These are phyloP conservation scores for Drosophila tsacasi DNA, from an alignment of 1,140 invertebrate species.

Conservation along the genomic window DNA sequence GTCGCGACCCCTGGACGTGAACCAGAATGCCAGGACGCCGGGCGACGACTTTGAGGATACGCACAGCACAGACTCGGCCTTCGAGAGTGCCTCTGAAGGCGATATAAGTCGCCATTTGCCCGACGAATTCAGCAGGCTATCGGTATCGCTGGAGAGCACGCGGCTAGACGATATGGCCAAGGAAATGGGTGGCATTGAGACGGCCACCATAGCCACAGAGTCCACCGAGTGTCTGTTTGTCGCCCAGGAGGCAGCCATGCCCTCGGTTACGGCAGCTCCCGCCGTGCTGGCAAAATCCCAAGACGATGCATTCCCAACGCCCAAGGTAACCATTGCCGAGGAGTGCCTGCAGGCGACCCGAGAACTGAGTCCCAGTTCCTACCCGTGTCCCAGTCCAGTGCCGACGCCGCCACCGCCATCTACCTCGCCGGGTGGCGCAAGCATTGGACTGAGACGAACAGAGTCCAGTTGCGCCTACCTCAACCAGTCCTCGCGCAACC, in stretches of 20 bases:
- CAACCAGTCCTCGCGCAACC: conserved; percentile 78
- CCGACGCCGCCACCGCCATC: conserved; percentile 79
- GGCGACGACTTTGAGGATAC: conserved; percentile 80
- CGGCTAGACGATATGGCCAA: conserved; percentile 72
- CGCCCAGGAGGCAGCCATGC: conserved; percentile 51
- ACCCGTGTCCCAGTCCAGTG: conserved; percentile 58
- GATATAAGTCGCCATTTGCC: conserved; percentile 82
- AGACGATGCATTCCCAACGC: conserved; percentile 35
- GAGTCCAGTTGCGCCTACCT: conserved; percentile 76
- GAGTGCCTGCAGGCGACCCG: conserved; percentile 53
- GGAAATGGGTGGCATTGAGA: conserved; percentile 75
- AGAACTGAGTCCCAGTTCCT: conserved; percentile 55
- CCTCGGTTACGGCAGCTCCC: conserved; percentile 4
- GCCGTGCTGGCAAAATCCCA: conserved; percentile 6
- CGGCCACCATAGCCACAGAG: conserved; percentile 81
- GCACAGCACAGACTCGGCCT: conserved; percentile 83
- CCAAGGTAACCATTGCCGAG: conserved; percentile 75
- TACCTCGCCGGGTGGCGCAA: conserved; percentile 75
- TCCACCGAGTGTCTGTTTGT: conserved; percentile 76
- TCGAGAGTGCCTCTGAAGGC: conserved; percentile 81
- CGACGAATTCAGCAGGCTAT: conserved; percentile 77
- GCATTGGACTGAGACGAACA: conserved; percentile 72
- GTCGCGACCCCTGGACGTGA: conserved; percentile 71
- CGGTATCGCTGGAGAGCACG: conserved; percentile 76
- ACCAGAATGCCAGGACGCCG: conserved; percentile 64